These are phyloP conservation scores for Caenorhabditis briggsae DNA, from an alignment of 1,140 invertebrate species.

Conservation along the genomic window DNA sequence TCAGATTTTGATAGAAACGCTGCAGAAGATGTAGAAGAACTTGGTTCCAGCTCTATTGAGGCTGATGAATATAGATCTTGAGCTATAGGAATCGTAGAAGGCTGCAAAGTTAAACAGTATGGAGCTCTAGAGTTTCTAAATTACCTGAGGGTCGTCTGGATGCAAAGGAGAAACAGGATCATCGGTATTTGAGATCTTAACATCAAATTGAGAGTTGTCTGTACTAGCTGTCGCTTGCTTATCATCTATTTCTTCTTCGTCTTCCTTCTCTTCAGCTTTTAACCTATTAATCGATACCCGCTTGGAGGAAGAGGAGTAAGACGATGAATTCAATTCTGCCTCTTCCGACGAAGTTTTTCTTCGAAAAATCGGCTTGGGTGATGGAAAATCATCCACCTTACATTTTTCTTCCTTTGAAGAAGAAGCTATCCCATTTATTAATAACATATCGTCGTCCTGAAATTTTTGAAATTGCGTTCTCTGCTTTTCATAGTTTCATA, in stretches of 20 bases:
- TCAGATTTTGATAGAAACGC: not conserved
- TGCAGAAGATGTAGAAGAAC: not conserved
- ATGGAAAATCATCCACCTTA: no score
- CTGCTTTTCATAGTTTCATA: not conserved
- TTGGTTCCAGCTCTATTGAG: no score
- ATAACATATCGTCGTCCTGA: no score
- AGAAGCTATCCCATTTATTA: no score
- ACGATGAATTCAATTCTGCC: not conserved
- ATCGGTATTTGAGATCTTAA: not conserved
- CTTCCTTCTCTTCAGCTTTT: not conserved
- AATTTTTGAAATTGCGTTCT: no score
- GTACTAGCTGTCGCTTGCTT: not conserved
- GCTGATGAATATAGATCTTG: not conserved
- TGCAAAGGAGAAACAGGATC: slow-evolving; percentile 1
- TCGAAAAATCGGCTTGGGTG: no score
- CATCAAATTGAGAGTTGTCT: not conserved
- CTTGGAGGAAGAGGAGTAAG: not conserved
- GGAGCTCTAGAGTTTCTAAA: no score
- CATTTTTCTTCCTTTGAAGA: no score
- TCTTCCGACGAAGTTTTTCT: not conserved
- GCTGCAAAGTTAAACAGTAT: not conserved
- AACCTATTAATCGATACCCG: not conserved
- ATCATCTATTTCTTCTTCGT: not conserved
- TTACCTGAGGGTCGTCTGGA: slow-evolving; percentile 36
- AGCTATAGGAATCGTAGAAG: not conserved